Evolutionary conservation across 1,140 invertebrate genomes (phyloP).

Genomic region (Rhopalosiphum padi): DNA sequence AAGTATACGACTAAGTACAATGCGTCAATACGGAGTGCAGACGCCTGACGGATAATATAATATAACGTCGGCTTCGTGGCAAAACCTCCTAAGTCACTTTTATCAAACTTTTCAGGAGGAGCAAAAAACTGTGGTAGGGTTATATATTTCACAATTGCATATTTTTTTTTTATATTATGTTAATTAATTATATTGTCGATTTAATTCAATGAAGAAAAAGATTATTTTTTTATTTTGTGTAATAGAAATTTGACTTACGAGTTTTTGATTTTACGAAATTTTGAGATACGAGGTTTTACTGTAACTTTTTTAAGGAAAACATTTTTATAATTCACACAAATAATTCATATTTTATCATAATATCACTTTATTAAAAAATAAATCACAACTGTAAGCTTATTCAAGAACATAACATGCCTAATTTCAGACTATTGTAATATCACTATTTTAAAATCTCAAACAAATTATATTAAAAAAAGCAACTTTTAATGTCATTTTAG

Average conservation of each 20-base stretch:
- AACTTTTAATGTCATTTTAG: background rate
- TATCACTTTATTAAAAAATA: background rate
- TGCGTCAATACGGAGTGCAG: too few species aligned
- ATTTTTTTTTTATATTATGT: background rate
- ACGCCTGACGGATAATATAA: too few species aligned
- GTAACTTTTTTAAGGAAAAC: constrained; percentile 1
- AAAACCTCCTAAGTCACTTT: background rate
- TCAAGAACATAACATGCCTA: constrained; percentile 8
- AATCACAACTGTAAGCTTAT: background rate
- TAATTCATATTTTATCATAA: background rate
- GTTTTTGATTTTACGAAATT: constrained; percentile 2
- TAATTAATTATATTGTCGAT: background rate
- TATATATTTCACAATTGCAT: background rate
- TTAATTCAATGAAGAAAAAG: background rate
- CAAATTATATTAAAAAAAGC: background rate
- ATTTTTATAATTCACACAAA: background rate
- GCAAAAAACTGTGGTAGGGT: constrained; percentile 1
- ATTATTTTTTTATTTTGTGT: background rate
- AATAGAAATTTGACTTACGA: background rate
- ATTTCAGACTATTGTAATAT: background rate
- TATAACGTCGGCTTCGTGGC: background rate
- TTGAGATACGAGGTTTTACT: background rate
- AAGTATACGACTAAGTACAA: too few species aligned
- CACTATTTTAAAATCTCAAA: background rate
- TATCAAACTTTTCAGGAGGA: background rate